Conservation (phyloP, 2,888 invertebrate genomes). For the Oscheius sp. region DNA sequence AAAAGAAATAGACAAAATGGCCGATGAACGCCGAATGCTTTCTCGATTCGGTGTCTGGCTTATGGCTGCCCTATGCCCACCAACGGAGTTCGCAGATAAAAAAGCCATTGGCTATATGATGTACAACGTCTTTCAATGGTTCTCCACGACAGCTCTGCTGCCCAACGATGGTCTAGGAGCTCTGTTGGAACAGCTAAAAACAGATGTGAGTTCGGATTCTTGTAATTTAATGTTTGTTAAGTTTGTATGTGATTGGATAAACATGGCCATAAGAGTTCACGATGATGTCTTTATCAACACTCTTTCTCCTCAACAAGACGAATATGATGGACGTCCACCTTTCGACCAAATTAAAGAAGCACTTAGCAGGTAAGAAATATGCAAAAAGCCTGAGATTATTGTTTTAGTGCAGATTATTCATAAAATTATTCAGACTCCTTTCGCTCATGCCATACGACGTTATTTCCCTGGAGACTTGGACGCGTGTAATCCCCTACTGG, state of each 20-base stretch:
- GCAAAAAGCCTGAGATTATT: background rate
- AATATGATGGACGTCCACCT: conserved; percentile 76
- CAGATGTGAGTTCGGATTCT: conserved; percentile 54
- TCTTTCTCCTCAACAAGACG: conserved; percentile 92
- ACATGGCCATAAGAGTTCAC: conserved; percentile 83
- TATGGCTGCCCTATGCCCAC: conserved; percentile 84
- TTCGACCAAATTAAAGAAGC: conserved; percentile 92
- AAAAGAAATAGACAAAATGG: conserved; percentile 72
- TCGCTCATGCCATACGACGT: conserved; percentile 97
- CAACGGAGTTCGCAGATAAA: conserved; percentile 73
- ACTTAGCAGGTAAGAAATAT: conserved; percentile 56
- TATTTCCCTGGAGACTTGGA: conserved; percentile 84
- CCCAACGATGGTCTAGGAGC: conserved; percentile 77
- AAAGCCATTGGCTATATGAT: conserved; percentile 84
- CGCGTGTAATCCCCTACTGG: conserved; percentile 98
- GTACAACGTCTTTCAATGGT: conserved; percentile 98
- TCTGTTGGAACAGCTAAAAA: conserved; percentile 68
- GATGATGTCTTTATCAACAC: conserved; percentile 91
- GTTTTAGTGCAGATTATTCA: background rate
- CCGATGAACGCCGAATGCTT: conserved; percentile 87
- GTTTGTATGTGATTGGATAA: conserved; percentile 91
- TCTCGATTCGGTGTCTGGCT: conserved; percentile 97
- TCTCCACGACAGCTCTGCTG: conserved; percentile 94
- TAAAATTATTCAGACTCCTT: conserved; percentile 80
- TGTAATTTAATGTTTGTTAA: conserved; percentile 51